phyloP scores from a whole-genome alignment of 35 echinoderm and acorn worm genomes.

The Lytechinus variegatus region DNA sequence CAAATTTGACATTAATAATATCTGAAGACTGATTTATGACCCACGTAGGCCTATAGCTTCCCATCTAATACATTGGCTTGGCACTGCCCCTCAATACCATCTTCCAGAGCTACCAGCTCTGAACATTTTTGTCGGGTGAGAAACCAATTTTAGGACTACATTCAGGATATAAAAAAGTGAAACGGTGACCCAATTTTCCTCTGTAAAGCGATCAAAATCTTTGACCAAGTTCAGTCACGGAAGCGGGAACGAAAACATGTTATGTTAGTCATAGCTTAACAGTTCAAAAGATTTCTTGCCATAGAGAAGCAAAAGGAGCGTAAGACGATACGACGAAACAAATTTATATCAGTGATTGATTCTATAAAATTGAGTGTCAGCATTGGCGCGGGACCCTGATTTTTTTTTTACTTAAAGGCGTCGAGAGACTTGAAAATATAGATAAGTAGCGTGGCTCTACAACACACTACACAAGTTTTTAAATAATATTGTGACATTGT shows the following conservation, averaged over 20 bases:
- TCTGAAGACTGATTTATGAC: no score
- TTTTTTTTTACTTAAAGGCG: not conserved
- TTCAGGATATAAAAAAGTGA: not conserved
- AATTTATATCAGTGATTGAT: constrained; percentile 12
- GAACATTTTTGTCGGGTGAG: not conserved
- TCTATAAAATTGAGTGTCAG: constrained; percentile 12
- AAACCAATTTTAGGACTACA: not conserved
- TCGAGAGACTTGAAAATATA: not conserved
- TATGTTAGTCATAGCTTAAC: constrained; percentile 13
- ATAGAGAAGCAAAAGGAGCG: not conserved
- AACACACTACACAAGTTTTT: no score
- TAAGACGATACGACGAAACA: not conserved
- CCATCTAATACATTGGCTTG: no score
- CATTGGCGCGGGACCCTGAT: not conserved
- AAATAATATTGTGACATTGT: no score
- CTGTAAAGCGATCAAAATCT: not conserved
- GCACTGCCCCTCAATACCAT: no score
- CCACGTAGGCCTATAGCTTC: no score
- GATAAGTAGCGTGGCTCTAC: no score
- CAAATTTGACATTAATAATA: no score
- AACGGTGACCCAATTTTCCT: not conserved
- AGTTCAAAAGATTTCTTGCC: not conserved
- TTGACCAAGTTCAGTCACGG: not conserved
- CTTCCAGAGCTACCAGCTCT: not conserved
- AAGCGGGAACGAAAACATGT: not conserved